Evolutionary conservation across 2,113 vertebrate species (phyloP).

Genomic region (Catharus fuscescens): DNA sequence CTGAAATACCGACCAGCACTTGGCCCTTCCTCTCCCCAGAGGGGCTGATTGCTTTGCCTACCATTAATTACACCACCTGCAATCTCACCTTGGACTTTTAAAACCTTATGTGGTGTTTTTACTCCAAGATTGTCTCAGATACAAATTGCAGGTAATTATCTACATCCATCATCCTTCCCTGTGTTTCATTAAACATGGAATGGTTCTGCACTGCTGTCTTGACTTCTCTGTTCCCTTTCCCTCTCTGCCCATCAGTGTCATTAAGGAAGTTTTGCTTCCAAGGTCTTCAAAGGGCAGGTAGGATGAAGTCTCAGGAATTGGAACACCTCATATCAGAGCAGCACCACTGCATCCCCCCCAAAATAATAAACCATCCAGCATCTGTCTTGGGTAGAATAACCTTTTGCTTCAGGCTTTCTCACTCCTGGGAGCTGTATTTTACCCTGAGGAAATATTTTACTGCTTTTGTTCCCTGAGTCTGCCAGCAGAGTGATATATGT

Average conservation of each 20-base stretch:
- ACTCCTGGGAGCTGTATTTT: conserved; percentile 63
- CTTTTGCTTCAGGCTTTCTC: conserved; percentile 57
- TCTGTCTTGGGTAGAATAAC: conserved; percentile 61
- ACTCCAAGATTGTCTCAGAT: not conserved
- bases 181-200: not conserved
- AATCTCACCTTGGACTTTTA: not conserved
- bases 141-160: conserved; percentile 43
- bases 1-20: not conserved
- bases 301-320: not conserved
- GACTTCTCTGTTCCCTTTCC: not conserved
- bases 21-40: not conserved
- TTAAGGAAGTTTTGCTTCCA: not conserved
- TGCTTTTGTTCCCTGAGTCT: conserved; percentile 48
- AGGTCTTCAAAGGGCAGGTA: conserved; percentile 10
- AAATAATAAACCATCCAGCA: conserved; percentile 38
- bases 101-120: not conserved
- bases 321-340: not conserved
- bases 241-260: not conserved
- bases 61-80: not conserved
- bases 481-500: conserved; percentile 23
- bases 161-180: conserved; percentile 30
- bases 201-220: not conserved
- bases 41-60: not conserved
- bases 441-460: conserved; percentile 56
- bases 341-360: not conserved